Conservation (phyloP, 2,113 vertebrate species). For the Herpetotheres cachinnans region DNA sequence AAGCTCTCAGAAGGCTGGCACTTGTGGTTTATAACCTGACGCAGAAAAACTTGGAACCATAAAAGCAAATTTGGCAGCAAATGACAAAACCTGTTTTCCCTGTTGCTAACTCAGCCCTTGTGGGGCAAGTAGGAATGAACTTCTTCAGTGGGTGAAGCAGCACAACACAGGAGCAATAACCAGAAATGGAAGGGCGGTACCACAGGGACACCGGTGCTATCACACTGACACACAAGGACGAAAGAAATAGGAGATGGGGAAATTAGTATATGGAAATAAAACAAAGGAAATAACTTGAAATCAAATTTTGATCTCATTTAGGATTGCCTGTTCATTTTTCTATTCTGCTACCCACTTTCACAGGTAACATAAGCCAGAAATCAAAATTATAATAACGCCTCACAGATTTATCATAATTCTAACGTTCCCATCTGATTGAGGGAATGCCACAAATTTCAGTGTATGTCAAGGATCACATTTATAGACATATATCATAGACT, state of each 20-base stretch:
- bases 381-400: neutral
- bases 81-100: neutral
- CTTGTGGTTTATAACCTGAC: neutral
- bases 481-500: neutral
- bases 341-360: neutral
- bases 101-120: neutral
- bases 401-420: neutral
- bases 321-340: neutral
- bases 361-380: neutral
- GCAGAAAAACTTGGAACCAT: neutral
- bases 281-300: neutral
- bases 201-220: neutral
- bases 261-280: neutral
- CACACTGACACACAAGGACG: neutral
- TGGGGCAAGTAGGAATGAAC: neutral
- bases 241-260: neutral
- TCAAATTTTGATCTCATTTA: conserved; percentile 14
- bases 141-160: neutral
- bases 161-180: neutral
- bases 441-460: neutral
- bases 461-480: neutral
- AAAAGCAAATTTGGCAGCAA: neutral
- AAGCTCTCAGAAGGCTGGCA: neutral
- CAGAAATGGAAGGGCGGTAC: neutral
- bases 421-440: neutral